phyloP scores from a whole-genome alignment of 2,113 vertebrate genomes.

The Saimiri boliviensis region DNA sequence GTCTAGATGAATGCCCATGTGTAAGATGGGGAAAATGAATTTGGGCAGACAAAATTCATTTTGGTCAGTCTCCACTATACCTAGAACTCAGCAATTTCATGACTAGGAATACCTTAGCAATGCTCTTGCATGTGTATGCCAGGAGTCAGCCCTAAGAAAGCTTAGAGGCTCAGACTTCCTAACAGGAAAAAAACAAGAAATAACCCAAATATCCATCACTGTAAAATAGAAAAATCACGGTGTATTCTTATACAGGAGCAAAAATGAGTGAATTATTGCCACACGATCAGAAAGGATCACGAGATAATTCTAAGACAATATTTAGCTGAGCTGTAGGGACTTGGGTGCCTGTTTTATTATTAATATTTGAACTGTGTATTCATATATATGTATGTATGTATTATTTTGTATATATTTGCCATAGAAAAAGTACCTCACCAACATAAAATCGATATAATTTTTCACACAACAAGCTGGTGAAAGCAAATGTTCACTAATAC shows the following conservation, averaged over 20 bases:
- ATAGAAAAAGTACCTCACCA: neutral
- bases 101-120: too few relatives aligned
- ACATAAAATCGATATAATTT: slow-evolving; percentile 37
- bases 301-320: neutral
- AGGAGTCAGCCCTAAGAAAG: neutral
- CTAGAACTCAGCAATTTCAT: neutral
- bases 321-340: neutral
- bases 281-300: neutral
- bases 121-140: fast-evolving
- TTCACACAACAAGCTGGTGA: slow-evolving; percentile 2
- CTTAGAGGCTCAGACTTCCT: neutral
- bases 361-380: neutral
- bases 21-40: neutral
- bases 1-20: neutral
- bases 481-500: neutral
- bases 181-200: neutral
- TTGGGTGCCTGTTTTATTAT: neutral
- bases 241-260: neutral
- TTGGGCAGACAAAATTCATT: neutral
- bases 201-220: neutral
- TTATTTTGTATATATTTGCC: slow-evolving; percentile 22
- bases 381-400: neutral
- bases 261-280: neutral
- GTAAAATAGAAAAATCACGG: neutral
- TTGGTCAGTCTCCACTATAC: neutral